Base-by-base conservation (phyloP, 2,113 vertebrate species). In the Ageneiosus marmoratus region DNA sequence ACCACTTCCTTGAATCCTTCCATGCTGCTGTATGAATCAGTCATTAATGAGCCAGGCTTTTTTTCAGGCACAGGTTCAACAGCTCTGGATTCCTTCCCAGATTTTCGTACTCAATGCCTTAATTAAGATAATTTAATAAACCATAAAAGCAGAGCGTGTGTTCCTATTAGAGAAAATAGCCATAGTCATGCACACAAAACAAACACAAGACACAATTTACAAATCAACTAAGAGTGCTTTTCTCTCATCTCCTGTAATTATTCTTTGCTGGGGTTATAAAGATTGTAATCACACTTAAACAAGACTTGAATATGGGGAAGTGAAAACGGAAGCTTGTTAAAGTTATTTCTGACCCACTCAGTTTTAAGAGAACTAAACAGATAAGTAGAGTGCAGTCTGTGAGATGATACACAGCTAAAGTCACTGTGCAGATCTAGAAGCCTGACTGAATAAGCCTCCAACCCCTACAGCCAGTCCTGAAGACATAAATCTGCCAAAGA, bases 281-380 rank as follows among this genome's bases (percentile, higher is more conserved):
- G 50, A 63, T 55, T 76, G 44, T 1, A 32, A 67, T 46, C 15
- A 34, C 63, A 3, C 67, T 69, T 74, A 88, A 86, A 83, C 69
- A 29, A 80, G 63, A 73, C 44, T 62, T 29, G 60, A 82, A 83
- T 37, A 83, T 67, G 48, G 72, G 82, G 83, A 86, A 81, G 63
- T 83, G 83, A 85, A 86, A 88, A 63, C 70, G 46, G 20, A 50
- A 77, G 29, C 27, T 84, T 50, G 32, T 58, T 37, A 77, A 81
- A 85, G 69, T 83, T 83, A 86, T 86, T 86, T 84, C 86, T 37
- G n/a, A 72, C 84, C 67, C 69, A 79, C 53, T 58, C 46, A 78
- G 84, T 80, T 82, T 90, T 90, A n/a, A 60, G 24, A 60, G 53
- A 92, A 91, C 90, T 82, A 65, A 56, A 80, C 86, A 86, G 20